Percentiles rank a stretch among this genome's conserved stretches.
phyloP scores from a whole-genome alignment of 2,888 invertebrate genomes.

The Troilus luridus region DNA sequence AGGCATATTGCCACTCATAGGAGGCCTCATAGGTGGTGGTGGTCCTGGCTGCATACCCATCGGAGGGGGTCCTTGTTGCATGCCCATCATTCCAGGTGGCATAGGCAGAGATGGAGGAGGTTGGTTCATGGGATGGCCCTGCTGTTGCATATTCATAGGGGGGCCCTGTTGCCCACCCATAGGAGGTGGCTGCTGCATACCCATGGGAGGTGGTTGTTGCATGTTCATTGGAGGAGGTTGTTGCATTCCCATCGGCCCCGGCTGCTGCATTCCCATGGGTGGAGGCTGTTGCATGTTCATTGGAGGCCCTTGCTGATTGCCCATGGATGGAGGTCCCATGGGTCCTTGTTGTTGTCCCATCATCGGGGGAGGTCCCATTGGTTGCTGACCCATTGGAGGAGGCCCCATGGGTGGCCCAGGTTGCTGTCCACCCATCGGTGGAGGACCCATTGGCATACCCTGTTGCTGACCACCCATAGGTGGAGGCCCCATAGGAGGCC shows the following conservation, averaged over 20 bases:
- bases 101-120: conserved; percentile 61
- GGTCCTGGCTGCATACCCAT: conserved; percentile 65
- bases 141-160: conserved; percentile 49
- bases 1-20: conserved; percentile 66
- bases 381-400: conserved; percentile 65
- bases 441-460: conserved; percentile 50
- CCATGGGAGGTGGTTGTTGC: conserved; percentile 62
- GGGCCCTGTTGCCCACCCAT: conserved; percentile 56
- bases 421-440: conserved; percentile 61
- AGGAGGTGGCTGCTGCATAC: conserved; percentile 60
- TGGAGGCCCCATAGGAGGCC: conserved; percentile 64
- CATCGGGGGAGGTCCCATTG: conserved; percentile 62
- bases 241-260: conserved; percentile 65
- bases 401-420: conserved; percentile 62
- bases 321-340: conserved; percentile 53
- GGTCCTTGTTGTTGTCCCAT: conserved; percentile 58
- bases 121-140: conserved; percentile 64
- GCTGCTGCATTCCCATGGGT: conserved; percentile 65
- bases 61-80: conserved; percentile 62
- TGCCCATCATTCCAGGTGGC: conserved; percentile 66
- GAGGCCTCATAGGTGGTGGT: conserved; percentile 62
- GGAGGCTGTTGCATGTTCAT: conserved; percentile 61
- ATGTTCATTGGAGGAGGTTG: conserved; percentile 62
- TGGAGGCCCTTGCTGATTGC: conserved; percentile 56
- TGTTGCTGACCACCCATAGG: conserved; percentile 57